Conservation (phyloP, 2,113 vertebrate genomes). For the Raja brachyura region DNA sequence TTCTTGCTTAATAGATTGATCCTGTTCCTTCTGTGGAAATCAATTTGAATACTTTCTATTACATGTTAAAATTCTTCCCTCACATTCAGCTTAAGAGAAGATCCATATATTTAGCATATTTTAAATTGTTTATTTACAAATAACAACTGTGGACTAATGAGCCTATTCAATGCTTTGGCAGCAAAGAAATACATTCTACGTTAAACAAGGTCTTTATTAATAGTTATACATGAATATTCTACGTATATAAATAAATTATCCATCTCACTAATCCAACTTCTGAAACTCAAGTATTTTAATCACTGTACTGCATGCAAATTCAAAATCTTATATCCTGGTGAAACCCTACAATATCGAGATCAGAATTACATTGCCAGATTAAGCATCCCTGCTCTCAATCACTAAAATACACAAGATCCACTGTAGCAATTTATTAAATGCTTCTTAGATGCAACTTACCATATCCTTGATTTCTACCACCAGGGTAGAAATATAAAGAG, state of each 20-base stretch:
- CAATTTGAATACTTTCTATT: not conserved
- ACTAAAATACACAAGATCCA: too few relatives aligned
- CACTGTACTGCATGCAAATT: not conserved
- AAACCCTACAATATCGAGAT: not conserved
- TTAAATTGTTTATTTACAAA: not conserved
- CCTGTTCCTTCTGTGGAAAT: not conserved
- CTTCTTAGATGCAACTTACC: too few relatives aligned
- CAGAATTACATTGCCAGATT: not conserved
- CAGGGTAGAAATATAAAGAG: too few relatives aligned
- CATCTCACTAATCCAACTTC: not conserved
- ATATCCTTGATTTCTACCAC: too few relatives aligned
- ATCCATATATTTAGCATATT: not conserved
- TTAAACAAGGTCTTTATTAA: not conserved
- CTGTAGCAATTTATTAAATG: too few relatives aligned
- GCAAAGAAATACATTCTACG: not conserved
- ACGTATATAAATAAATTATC: not conserved
- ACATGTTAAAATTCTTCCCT: not conserved
- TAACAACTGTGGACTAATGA: too few relatives aligned
- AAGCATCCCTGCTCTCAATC: too few relatives aligned
- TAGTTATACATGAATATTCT: not conserved
- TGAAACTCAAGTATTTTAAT: not conserved
- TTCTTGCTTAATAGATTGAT: not conserved
- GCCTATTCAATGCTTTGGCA: not conserved
- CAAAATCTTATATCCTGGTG: not conserved
- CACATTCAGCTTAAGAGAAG: not conserved